Base-by-base conservation (phyloP, 2,797 vertebrate species). In the Semotilus atromaculatus region DNA sequence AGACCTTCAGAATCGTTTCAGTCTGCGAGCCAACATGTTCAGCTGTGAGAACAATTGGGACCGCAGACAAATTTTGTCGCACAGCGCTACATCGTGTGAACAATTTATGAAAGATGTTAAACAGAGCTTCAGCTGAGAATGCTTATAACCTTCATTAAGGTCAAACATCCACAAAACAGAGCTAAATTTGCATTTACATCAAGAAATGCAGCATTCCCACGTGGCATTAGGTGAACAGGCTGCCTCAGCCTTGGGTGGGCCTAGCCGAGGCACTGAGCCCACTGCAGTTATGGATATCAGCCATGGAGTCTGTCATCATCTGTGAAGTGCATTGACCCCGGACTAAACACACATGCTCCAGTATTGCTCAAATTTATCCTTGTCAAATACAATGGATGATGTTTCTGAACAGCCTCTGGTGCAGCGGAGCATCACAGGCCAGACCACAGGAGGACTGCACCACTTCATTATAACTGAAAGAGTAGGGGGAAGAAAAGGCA, bases 341-440 rank as follows among this genome's bases (percentile, higher is more conserved):
- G 53, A 84, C 83, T 78, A 79, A 84, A 84, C 83, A 84, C 83
- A 84, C 75, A 84, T 79, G 75, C 75, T 71, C 38, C 7, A 60
- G 67, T 79, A 72, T 79, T 84, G 83, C 83, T 84, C 75, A 84
- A 79, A 84, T 79, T 79, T 67, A 71, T 84, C 75, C 75, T 70
- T 79, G 83, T 84, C 83, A 84, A 72, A 67, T 79, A 75, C 51
- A 84, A 79, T 62, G 53, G 75, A 79, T 84, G 83, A 84, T 70
- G 67, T 79, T 84, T 84, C 75, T 84, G 74, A 48, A 84, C 36
- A 79, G 75, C 75, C 66, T 79, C 29, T 79, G 66, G 83, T 78
- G 83, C 75, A 72, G 29, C 6, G 3, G 75, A 79, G 66, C 83
- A 71, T 70, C 83, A 79, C 75, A 84, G 66, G 75, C 66, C 66